Percentiles rank a stretch among this genome's conserved stretches.
phyloP scores from a whole-genome alignment of 2,888 invertebrate genomes.

The Perdita meconis region DNA sequence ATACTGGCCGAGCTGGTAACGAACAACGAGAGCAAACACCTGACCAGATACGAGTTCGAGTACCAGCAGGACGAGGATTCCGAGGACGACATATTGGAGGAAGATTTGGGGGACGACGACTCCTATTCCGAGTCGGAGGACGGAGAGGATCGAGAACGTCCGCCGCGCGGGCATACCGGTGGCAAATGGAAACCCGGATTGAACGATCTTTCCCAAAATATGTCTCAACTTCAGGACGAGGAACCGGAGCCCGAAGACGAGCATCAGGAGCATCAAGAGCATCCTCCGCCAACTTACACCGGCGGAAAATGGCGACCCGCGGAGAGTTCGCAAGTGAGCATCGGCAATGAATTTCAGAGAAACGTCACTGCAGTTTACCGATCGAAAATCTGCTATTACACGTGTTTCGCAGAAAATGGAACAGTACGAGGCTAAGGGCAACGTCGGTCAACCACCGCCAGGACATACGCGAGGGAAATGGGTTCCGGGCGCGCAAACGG shows the following conservation, averaged over 20 bases:
- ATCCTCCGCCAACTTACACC: slow-evolving; percentile 86
- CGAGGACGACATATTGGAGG: slow-evolving; percentile 80
- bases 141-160: slow-evolving; percentile 84
- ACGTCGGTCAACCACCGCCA: slow-evolving; percentile 86
- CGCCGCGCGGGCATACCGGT: slow-evolving; percentile 87
- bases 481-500: slow-evolving; percentile 88
- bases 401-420: slow-evolving; percentile 71
- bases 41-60: slow-evolving; percentile 75
- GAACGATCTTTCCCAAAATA: slow-evolving; percentile 72
- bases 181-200: slow-evolving; percentile 91
- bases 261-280: slow-evolving; percentile 75
- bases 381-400: background rate
- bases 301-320: slow-evolving; percentile 89
- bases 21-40: slow-evolving; percentile 73
- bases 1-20: slow-evolving; percentile 76
- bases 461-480: slow-evolving; percentile 92
- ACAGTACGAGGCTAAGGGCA: slow-evolving; percentile 73
- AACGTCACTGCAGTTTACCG: background rate
- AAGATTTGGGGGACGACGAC: slow-evolving; percentile 85
- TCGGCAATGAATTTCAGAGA: background rate
- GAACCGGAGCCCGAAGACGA: slow-evolving; percentile 76
- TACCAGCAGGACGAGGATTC: slow-evolving; percentile 79
- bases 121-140: slow-evolving; percentile 87
- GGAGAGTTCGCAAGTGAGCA: slow-evolving; percentile 69
- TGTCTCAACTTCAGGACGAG: slow-evolving; percentile 82